Evolutionary conservation across 2,113 vertebrate genomes (phyloP).

Genomic region (Turdus rufiventris): DNA sequence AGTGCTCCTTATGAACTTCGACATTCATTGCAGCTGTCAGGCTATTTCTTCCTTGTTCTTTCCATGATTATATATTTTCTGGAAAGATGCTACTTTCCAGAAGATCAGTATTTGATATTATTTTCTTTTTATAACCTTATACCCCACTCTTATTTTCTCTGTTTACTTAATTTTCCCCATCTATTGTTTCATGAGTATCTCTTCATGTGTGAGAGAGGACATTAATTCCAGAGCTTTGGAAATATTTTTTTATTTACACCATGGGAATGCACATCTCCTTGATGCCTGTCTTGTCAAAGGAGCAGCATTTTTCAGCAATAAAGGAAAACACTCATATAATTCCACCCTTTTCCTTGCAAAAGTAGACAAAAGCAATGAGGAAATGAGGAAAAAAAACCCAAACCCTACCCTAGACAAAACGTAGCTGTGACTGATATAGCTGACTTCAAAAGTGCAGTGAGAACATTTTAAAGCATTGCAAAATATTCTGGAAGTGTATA

Average conservation of each 20-base stretch:
- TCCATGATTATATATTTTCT: neutral
- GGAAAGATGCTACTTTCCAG: neutral
- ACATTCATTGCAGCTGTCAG: neutral
- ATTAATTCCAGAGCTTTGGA: neutral
- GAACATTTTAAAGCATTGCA: neutral
- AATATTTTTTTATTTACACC: neutral
- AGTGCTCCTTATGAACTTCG: neutral
- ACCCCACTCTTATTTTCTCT: neutral
- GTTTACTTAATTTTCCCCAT: neutral
- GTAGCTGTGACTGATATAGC: neutral
- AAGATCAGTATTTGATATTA: neutral
- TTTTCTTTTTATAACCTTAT: neutral
- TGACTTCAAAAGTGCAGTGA: neutral
- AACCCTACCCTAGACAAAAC: neutral
- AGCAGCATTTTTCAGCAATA: neutral
- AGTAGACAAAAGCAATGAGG: neutral
- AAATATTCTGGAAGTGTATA: neutral
- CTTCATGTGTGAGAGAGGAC: neutral
- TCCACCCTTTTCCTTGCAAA: neutral
- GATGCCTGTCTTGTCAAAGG: neutral
- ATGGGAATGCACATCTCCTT: neutral
- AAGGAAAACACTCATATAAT: neutral
- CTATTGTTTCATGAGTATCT: neutral
- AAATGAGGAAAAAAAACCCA: neutral
- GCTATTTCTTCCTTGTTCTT: neutral